These are phyloP conservation scores for Lydus trimaculatus DNA, from an alignment of 2,888 invertebrate genomes.

Conservation along the genomic window DNA sequence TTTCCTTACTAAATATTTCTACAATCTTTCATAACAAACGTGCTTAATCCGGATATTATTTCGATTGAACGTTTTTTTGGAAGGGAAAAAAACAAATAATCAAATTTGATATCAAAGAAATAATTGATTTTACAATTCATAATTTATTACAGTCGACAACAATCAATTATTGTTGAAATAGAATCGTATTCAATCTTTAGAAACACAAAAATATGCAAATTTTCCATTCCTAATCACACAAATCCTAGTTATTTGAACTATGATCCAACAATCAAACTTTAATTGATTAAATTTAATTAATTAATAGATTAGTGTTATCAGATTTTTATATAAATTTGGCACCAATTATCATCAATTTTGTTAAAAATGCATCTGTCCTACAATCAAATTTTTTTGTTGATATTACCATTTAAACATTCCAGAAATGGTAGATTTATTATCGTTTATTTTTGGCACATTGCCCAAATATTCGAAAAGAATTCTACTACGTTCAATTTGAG, in stretches of 20 bases:
- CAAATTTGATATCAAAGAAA: too few species aligned
- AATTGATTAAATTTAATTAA: background rate
- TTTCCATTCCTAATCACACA: background rate
- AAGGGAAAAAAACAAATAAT: too few species aligned
- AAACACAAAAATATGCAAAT: background rate
- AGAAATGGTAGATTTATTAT: background rate
- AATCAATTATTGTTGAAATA: background rate
- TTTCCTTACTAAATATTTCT: too few species aligned
- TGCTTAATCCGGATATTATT: background rate
- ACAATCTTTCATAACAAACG: too few species aligned
- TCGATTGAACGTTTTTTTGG: background rate
- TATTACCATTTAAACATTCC: background rate
- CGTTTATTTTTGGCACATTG: background rate
- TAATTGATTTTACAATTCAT: too few species aligned
- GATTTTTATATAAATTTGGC: background rate
- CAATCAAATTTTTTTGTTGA: too few species aligned
- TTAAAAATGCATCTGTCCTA: too few species aligned
- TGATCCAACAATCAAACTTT: background rate
- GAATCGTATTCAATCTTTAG: background rate
- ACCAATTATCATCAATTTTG: background rate
- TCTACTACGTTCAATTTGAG: background rate
- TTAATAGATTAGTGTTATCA: background rate
- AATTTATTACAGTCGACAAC: too few species aligned
- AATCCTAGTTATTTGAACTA: background rate
- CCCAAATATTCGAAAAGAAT: background rate